A percentile compares a stretch with the other conserved stretches of the same genome.
These are phyloP conservation scores for Lagria hirta DNA, from an alignment of 2,888 invertebrate species.

Conservation along the genomic window DNA sequence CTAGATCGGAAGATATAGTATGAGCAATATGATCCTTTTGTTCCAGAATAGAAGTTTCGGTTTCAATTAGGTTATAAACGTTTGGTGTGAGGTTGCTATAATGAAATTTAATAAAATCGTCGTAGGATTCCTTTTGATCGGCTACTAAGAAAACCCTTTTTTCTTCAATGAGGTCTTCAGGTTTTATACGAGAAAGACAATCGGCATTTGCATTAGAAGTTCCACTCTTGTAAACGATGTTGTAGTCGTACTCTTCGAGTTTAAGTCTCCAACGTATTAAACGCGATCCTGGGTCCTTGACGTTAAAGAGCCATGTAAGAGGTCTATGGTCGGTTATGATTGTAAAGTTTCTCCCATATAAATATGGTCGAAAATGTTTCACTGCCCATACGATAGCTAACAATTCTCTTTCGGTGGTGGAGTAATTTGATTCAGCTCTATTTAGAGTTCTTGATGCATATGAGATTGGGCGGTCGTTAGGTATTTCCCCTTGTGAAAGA, in stretches of 20 bases:
- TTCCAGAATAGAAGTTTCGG: too few relatives aligned
- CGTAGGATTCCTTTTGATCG: conserved; percentile 2
- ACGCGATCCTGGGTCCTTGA: conserved; percentile 5
- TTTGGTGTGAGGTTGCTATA: too few relatives aligned
- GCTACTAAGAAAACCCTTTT: not conserved
- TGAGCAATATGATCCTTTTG: too few relatives aligned
- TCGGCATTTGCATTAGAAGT: conserved; percentile 3
- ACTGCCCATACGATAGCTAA: conserved; percentile 7
- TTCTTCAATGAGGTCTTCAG: not conserved
- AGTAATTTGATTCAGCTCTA: conserved; percentile 8
- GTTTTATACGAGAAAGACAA: not conserved
- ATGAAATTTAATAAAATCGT: conserved; percentile 6
- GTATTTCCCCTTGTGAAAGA: conserved; percentile 33
- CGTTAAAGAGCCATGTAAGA: conserved; percentile 6
- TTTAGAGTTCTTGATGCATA: conserved; percentile 1
- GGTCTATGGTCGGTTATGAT: conserved; percentile 11
- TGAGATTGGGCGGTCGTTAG: conserved; percentile 1
- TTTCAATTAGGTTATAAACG: too few relatives aligned
- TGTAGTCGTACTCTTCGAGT: conserved; percentile 11
- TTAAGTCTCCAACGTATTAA: conserved; percentile 3
- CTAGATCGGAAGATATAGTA: too few relatives aligned
- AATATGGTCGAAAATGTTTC: conserved; percentile 11
- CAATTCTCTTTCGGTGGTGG: conserved; percentile 8
- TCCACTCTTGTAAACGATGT: conserved; percentile 4
- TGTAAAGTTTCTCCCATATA: conserved; percentile 10